These are phyloP conservation scores for Nipponia nippon DNA, from an alignment of 2,113 vertebrate species.

Conservation along the genomic window DNA sequence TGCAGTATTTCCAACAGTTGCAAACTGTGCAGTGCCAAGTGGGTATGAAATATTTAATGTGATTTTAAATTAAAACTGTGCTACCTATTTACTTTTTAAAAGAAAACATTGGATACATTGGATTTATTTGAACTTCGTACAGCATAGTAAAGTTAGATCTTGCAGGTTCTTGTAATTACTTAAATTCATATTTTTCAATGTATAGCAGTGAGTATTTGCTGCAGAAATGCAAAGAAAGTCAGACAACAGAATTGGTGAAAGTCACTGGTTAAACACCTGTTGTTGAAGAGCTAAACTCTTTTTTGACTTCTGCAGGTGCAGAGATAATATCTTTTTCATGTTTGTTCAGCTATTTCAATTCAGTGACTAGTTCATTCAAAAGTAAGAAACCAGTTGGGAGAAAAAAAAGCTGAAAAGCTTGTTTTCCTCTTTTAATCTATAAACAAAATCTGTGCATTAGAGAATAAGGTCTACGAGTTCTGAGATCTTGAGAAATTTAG, in stretches of 20 bases:
- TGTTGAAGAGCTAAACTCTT: slow-evolving; percentile 16
- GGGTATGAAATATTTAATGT: background rate
- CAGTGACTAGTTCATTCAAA: slow-evolving; percentile 36
- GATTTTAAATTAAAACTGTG: slow-evolving; percentile 7
- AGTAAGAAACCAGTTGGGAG: slow-evolving; percentile 19
- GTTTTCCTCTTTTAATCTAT: background rate
- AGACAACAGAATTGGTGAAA: background rate
- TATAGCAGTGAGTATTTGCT: background rate
- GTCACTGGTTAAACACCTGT: slow-evolving; percentile 21
- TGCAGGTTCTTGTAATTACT: background rate
- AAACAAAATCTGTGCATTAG: background rate
- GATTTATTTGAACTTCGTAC: background rate
- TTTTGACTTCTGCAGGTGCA: slow-evolving; percentile 46
- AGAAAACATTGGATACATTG: background rate
- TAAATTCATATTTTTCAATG: background rate
- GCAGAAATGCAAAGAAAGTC: slow-evolving; percentile 1
- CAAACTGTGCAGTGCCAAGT: background rate
- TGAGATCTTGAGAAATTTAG: background rate
- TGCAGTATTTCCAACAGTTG: background rate
- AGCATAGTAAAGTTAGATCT: background rate
- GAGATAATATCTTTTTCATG: slow-evolving; percentile 58
- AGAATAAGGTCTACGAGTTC: background rate
- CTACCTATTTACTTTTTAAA: background rate
- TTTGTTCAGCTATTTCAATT: slow-evolving; percentile 45
- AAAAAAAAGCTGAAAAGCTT: slow-evolving; percentile 10